Conservation (phyloP, 2,797 vertebrate species). For the Sebastes vulpes region DNA sequence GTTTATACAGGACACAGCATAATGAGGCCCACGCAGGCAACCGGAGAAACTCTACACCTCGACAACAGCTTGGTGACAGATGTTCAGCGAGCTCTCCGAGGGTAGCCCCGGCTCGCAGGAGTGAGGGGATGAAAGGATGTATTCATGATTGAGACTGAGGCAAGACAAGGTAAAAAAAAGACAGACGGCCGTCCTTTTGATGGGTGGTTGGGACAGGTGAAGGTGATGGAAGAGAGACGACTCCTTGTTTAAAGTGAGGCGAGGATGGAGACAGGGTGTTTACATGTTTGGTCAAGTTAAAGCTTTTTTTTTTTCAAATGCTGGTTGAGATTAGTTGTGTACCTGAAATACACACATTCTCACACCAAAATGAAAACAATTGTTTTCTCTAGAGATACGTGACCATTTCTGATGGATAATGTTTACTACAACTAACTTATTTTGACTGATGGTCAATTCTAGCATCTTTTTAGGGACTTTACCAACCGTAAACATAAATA, state of each 20-base stretch:
- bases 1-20: slow-evolving; percentile 80
- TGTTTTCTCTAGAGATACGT: neutral
- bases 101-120: slow-evolving; percentile 52
- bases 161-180: neutral
- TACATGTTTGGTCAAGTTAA: neutral
- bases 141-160: slow-evolving; percentile 19
- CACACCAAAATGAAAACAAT: neutral
- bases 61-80: slow-evolving; percentile 86
- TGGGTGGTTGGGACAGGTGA: slow-evolving; percentile 1
- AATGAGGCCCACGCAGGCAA: slow-evolving; percentile 53
- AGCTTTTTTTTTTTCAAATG: neutral
- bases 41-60: slow-evolving; percentile 77
- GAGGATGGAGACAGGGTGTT: neutral
- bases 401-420: neutral
- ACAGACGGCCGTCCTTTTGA: neutral
- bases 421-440: neutral
- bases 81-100: slow-evolving; percentile 77
- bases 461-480: neutral
- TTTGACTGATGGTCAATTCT: neutral
- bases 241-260: neutral
- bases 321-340: neutral
- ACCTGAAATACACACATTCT: neutral
- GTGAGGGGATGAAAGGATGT: slow-evolving; percentile 16
- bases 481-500: neutral
- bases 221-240: slow-evolving; percentile 5